A percentile compares a stretch with the other conserved stretches of the same genome.
These are phyloP conservation scores for Leptodactylus fuscus DNA, from an alignment of 2,113 vertebrate genomes.

Conservation along the genomic window DNA sequence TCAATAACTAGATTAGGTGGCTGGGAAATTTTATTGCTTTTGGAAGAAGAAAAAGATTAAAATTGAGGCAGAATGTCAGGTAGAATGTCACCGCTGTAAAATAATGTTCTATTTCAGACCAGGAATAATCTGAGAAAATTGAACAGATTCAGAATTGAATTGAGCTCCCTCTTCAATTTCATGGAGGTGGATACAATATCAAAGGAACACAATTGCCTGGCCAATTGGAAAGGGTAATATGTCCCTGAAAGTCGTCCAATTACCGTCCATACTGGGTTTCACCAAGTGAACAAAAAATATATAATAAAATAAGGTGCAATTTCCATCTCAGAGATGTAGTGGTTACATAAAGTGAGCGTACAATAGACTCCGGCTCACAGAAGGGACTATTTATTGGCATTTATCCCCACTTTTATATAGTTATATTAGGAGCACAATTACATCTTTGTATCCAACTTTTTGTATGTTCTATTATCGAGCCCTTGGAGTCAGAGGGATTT, in stretches of 20 bases:
- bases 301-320: background rate
- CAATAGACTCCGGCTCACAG: background rate
- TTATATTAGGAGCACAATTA: no score
- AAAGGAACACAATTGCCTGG: slow-evolving; percentile 14
- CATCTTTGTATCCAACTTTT: no score
- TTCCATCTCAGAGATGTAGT: background rate
- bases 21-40: slow-evolving; percentile 21
- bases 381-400: background rate
- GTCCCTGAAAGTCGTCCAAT: background rate
- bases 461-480: no score
- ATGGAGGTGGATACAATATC: slow-evolving; percentile 12
- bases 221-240: slow-evolving; percentile 22
- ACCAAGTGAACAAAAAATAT: background rate
- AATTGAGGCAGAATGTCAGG: background rate
- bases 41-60: background rate
- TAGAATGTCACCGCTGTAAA: slow-evolving; percentile 25
- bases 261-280: background rate
- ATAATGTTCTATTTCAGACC: slow-evolving; percentile 22
- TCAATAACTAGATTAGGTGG: slow-evolving; percentile 7
- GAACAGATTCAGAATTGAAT: slow-evolving; percentile 30
- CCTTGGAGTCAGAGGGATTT: no score
- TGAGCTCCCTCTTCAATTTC: slow-evolving; percentile 11
- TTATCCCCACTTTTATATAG: no score
- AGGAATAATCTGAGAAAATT: slow-evolving; percentile 30
- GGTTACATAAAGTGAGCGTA: background rate